Conservation (phyloP, 2,888 invertebrate genomes). For the Brachyptera risi region DNA sequence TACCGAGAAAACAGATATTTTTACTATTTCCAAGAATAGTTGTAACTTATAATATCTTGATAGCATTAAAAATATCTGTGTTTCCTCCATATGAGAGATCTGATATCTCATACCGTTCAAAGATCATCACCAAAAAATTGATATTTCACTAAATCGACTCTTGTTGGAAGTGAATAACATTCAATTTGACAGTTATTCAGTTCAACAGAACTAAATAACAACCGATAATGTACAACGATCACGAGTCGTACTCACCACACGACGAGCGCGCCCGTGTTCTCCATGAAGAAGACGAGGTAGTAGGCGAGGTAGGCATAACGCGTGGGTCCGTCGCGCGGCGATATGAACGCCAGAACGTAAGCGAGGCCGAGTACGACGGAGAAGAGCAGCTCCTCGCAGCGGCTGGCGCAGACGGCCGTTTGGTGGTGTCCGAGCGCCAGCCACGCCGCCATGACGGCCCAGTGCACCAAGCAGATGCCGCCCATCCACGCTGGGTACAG, state of each 20-base stretch:
- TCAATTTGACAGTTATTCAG: too few species aligned
- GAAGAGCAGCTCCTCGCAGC: slow-evolving; percentile 47
- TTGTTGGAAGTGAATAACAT: too few species aligned
- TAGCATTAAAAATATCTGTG: too few species aligned
- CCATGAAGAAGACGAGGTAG: slow-evolving; percentile 49
- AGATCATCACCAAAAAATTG: too few species aligned
- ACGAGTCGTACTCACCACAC: slow-evolving; percentile 49
- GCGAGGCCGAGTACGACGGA: slow-evolving; percentile 55
- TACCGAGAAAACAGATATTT: too few species aligned
- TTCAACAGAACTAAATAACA: too few species aligned
- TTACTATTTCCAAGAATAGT: too few species aligned
- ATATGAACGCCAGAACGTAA: slow-evolving; percentile 57
- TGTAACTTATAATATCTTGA: too few species aligned
- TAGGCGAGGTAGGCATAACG: slow-evolving; percentile 49
- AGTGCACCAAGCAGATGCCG: slow-evolving; percentile 50
- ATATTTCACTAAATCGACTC: too few species aligned
- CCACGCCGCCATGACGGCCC: slow-evolving; percentile 55
- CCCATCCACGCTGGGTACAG: slow-evolving; percentile 51
- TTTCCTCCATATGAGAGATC: too few species aligned
- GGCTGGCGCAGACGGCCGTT: slow-evolving; percentile 46
- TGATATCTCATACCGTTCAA: too few species aligned
- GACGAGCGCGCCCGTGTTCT: slow-evolving; percentile 48
- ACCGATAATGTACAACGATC: too few species aligned
- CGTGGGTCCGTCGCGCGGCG: slow-evolving; percentile 57
- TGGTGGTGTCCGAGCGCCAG: slow-evolving; percentile 48